Percentiles rank a stretch among this genome's conserved stretches.
Evolutionary conservation across 2,888 invertebrate genomes (phyloP).

Genomic region (Rhopalosiphum nymphaeae): DNA sequence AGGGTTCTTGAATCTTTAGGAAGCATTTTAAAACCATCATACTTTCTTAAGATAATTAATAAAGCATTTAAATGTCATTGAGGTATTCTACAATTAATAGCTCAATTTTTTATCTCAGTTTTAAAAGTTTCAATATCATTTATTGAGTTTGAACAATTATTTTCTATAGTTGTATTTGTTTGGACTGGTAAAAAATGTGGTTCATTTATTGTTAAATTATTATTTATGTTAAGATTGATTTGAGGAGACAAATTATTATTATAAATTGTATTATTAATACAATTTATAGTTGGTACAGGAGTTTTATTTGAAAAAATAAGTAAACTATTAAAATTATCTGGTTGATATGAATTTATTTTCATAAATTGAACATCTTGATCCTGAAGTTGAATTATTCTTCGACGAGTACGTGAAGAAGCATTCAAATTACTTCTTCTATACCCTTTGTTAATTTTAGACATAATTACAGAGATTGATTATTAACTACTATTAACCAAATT

Average conservation of each 20-base stretch:
- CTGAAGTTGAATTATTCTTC: conserved; percentile 16
- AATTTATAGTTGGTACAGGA: no score
- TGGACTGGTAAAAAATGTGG: no score
- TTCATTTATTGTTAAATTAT: no score
- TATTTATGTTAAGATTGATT: no score
- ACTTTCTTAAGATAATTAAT: not conserved
- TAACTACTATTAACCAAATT: not conserved
- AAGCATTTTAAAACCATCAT: not conserved
- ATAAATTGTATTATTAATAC: no score
- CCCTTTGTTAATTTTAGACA: conserved; percentile 4
- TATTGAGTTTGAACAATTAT: no score
- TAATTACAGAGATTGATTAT: not conserved
- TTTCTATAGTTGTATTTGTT: no score
- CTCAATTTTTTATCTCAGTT: not conserved
- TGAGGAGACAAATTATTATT: no score
- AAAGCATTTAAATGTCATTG: not conserved
- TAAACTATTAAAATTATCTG: no score
- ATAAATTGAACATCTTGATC: not conserved
- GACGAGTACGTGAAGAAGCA: not conserved
- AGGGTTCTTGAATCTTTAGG: conserved; percentile 18
- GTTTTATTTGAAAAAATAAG: no score
- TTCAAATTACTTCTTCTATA: not conserved
- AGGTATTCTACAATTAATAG: conserved; percentile 22
- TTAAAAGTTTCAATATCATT: conserved; percentile 9
- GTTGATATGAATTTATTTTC: no score